Evolutionary conservation across 2,888 invertebrate genomes (phyloP).

Genomic region (Acleris laterana): DNA sequence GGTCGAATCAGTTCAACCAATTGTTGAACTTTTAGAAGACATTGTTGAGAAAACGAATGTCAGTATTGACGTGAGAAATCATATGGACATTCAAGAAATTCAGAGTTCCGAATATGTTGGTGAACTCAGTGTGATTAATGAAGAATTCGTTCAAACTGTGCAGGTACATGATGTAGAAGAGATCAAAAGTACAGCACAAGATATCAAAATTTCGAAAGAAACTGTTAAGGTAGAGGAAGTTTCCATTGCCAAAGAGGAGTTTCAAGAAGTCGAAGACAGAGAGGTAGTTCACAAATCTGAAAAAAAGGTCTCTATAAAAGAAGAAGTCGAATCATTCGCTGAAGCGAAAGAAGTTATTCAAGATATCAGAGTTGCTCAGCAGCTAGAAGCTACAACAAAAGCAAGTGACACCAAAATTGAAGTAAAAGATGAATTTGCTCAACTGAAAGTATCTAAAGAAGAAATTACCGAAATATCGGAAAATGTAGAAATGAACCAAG

Average conservation of each 20-base stretch:
- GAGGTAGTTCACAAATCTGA: constrained; percentile 17
- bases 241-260: neutral
- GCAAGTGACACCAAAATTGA: neutral
- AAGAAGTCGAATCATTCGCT: constrained; percentile 38
- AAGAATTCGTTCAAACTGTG: constrained; percentile 30
- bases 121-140: constrained; percentile 35
- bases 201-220: constrained; percentile 3
- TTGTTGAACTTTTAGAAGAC: constrained; percentile 38
- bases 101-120: constrained; percentile 45
- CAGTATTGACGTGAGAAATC: constrained; percentile 44
- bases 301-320: constrained; percentile 37
- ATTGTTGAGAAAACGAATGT: constrained; percentile 47
- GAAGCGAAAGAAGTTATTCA: constrained; percentile 38
- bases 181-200: constrained; percentile 4
- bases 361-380: constrained; percentile 40
- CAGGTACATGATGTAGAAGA: constrained; percentile 21
- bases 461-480: constrained; percentile 31
- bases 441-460: constrained; percentile 34
- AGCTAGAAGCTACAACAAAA: constrained; percentile 29
- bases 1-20: constrained; percentile 25
- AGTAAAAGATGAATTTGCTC: constrained; percentile 21
- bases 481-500: constrained; percentile 38
- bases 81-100: constrained; percentile 46
- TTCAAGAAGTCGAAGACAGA: constrained; percentile 12
- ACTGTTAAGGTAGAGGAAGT: neutral